Conservation (phyloP, 2,888 invertebrate species). For the Tetragonula carbonaria region DNA sequence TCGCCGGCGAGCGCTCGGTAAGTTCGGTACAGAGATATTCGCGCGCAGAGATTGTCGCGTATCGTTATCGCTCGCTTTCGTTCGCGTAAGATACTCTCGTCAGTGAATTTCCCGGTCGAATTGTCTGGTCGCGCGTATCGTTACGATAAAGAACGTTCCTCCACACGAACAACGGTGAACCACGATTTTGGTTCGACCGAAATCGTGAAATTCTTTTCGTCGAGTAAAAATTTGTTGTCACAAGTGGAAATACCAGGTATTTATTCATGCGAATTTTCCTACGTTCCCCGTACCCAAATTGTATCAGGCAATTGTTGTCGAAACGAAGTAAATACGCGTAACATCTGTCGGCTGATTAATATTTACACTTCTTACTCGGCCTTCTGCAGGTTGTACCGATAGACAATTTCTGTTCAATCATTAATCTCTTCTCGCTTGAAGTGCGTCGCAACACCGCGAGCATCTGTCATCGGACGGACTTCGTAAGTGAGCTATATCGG, state of each 20-base stretch:
- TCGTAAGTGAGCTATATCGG: not conserved
- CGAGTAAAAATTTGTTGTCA: conserved; percentile 42
- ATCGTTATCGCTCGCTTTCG: not conserved
- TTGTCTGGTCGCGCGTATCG: conserved; percentile 4
- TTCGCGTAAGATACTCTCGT: conserved; percentile 16
- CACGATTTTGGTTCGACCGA: not conserved
- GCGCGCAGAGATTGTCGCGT: not conserved
- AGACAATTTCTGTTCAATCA: conserved; percentile 15
- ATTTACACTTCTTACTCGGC: conserved; percentile 49
- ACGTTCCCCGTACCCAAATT: not conserved
- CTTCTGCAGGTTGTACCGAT: conserved; percentile 49
- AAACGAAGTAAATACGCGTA: conserved; percentile 40
- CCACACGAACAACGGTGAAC: not conserved
- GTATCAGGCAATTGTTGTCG: conserved; percentile 6
- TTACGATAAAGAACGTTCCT: not conserved
- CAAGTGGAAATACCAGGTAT: conserved; percentile 55
- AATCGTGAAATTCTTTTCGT: conserved; percentile 10
- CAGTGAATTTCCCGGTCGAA: conserved; percentile 5
- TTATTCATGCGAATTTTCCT: conserved; percentile 39
- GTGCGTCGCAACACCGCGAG: not conserved
- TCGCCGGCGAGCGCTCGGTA: conserved; percentile 79
- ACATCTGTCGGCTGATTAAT: conserved; percentile 47
- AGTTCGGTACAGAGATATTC: conserved; percentile 65
- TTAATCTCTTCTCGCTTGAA: conserved; percentile 47
- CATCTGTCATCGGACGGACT: conserved; percentile 21